Base-by-base conservation (phyloP, 1,140 invertebrate genomes). In the Mercenaria mercenaria region DNA sequence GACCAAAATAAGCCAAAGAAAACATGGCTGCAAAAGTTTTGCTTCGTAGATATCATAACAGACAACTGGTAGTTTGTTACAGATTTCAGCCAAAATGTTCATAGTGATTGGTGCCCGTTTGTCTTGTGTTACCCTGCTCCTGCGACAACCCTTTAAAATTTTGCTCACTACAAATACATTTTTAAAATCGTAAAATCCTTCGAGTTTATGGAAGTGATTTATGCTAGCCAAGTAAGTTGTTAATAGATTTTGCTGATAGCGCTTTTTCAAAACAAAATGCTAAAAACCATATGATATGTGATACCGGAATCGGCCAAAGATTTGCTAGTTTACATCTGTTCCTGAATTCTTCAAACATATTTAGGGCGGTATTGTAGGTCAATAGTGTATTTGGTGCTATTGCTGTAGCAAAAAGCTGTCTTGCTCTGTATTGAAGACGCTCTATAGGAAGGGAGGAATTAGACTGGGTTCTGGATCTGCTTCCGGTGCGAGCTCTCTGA, bases 401-500 rank as follows among this genome's bases (percentile, higher is more conserved):
- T 43, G 23, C 18, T 6, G 72, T 23, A 26, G 3, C 1, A 26
- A 50, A 20, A 15, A 76, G 39, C 43, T 39, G 18, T 41, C 69
- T 41, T 26, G 72, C 37, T 43, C 34, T 39, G 41, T n/a, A 18
- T 67, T 37, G 61, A 67, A 67, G 39, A 86, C 29, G 23, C 32
- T 61, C 83, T 69, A 86, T 34, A 76, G 64, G 37, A 74, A 39
- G 0, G 20, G 23, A n/a, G 69, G 83, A 4, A 86, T 37, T 39
- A 32, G 67, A 34, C 15, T 1, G 3, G 83, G 83, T n/a, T 47
- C 8, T 1, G 18, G 4, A 23, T 56, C 47, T 10, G 83, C 83
- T 76, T 86, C 64, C 32, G 67, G 83, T 13, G 83, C 83, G 0
- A 86, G 34, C 41, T 74, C 8, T 43, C 67, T 50, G 83, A 74